Conservation (phyloP, 2,113 vertebrate species). For the Pipra filicauda region DNA sequence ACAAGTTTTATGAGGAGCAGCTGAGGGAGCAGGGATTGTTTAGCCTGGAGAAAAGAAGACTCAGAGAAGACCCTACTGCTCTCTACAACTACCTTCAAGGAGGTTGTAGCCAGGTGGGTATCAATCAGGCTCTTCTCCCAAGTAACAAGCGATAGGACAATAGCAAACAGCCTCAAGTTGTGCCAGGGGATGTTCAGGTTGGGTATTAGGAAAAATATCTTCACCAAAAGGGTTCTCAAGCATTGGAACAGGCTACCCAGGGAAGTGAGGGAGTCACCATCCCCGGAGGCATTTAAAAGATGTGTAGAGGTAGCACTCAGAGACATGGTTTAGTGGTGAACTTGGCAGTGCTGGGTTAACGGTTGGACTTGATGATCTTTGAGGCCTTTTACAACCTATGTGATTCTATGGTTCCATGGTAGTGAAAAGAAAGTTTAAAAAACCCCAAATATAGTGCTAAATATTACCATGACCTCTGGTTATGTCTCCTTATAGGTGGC, state of each 20-base stretch:
- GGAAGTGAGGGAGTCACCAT: background rate
- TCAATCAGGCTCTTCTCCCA: background rate
- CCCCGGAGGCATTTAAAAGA: background rate
- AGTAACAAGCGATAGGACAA: background rate
- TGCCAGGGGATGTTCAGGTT: background rate
- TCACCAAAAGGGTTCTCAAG: background rate
- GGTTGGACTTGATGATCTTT: background rate
- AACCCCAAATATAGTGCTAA: background rate
- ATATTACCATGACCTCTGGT: background rate
- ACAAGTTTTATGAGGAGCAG: background rate
- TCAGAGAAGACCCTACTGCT: background rate
- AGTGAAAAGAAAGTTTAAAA: background rate
- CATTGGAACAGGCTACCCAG: background rate
- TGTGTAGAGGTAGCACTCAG: background rate
- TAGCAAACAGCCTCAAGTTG: background rate
- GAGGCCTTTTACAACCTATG: background rate
- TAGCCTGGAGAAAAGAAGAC: background rate
- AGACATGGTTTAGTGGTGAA: background rate
- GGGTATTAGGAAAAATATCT: background rate
- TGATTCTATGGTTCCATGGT: background rate
- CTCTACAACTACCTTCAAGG: background rate
- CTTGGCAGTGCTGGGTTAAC: background rate
- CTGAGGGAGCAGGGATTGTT: background rate
- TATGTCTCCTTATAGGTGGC: background rate
- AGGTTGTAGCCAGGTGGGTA: background rate